phyloP scores from a whole-genome alignment of 2,888 invertebrate genomes.

The Ophion costatus region DNA sequence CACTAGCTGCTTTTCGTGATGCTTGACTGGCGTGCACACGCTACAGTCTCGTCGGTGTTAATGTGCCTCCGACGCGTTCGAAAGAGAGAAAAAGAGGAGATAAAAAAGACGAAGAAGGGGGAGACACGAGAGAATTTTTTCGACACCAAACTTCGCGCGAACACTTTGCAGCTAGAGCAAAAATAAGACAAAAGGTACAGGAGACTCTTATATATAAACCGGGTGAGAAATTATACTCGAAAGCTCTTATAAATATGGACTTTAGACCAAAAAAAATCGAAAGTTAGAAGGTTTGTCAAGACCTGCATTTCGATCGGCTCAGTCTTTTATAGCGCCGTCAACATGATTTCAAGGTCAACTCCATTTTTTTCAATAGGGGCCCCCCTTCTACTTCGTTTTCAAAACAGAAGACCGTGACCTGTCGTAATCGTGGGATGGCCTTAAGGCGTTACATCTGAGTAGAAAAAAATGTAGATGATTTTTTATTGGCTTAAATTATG shows the following conservation, averaged over 20 bases:
- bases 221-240: too few species aligned
- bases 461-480: too few species aligned
- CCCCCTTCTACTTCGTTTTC: too few species aligned
- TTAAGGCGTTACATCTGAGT: too few species aligned
- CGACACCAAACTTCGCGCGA: slow-evolving; percentile 65
- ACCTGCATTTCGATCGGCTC: too few species aligned
- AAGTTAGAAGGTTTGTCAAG: not conserved
- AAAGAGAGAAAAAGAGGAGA: slow-evolving; percentile 4
- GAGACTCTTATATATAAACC: not conserved
- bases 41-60: slow-evolving; percentile 59
- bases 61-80: slow-evolving; percentile 51
- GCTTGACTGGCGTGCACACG: slow-evolving; percentile 48
- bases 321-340: too few species aligned
- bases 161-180: slow-evolving; percentile 21
- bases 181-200: slow-evolving; percentile 10
- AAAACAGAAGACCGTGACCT: too few species aligned
- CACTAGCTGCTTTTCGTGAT: slow-evolving; percentile 20
- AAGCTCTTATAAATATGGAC: too few species aligned
- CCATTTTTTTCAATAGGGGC: too few species aligned
- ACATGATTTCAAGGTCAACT: too few species aligned
- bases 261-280: not conserved
- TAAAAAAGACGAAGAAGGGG: slow-evolving; percentile 12
- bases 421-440: too few species aligned
- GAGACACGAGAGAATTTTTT: slow-evolving; percentile 68
- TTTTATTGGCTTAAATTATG: too few species aligned